A percentile compares a stretch with the other conserved stretches of the same genome.
These are phyloP conservation scores for Marcusenius ussheri DNA, from an alignment of 2,113 vertebrate species.

Conservation along the genomic window DNA sequence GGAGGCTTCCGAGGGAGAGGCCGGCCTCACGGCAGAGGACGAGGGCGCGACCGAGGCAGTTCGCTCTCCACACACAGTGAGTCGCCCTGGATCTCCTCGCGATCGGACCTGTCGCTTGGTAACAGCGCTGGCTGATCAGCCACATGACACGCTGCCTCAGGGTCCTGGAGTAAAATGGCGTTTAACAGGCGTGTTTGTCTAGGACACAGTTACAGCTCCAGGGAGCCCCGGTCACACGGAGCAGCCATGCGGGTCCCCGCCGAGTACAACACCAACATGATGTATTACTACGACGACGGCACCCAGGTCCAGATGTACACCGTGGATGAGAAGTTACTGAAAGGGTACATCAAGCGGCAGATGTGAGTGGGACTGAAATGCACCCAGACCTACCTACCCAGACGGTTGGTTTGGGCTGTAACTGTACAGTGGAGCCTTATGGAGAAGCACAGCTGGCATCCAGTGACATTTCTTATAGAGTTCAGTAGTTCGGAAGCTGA, in stretches of 20 bases:
- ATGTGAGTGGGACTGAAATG: slow-evolving; percentile 69
- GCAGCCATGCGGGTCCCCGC: slow-evolving; percentile 53
- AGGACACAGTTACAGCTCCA: slow-evolving; percentile 88
- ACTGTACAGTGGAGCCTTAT: neutral
- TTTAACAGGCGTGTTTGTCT: neutral
- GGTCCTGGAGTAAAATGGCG: neutral
- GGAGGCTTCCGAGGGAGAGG: slow-evolving; percentile 84
- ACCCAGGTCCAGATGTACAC: slow-evolving; percentile 79
- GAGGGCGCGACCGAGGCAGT: slow-evolving; percentile 77
- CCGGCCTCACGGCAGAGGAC: slow-evolving; percentile 76
- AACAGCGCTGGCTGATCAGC: neutral
- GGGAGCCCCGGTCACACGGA: slow-evolving; percentile 75
- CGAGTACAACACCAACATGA: slow-evolving; percentile 81
- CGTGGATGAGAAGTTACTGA: slow-evolving; percentile 88
- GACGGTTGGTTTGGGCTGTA: neutral
- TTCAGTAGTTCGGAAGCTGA: neutral
- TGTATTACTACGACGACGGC: slow-evolving; percentile 96
- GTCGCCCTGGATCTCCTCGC: neutral
- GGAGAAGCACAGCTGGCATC: neutral
- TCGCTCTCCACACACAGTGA: neutral
- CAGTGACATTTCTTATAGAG: neutral
- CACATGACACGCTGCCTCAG: too few relatives aligned
- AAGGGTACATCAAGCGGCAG: slow-evolving; percentile 97
- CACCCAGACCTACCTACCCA: neutral
- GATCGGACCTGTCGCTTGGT: neutral